Evolutionary conservation across 2,888 invertebrate species (phyloP), one percentile per base, ranked within the genome.

Genomic region (Halocaridina rubra): DNA sequence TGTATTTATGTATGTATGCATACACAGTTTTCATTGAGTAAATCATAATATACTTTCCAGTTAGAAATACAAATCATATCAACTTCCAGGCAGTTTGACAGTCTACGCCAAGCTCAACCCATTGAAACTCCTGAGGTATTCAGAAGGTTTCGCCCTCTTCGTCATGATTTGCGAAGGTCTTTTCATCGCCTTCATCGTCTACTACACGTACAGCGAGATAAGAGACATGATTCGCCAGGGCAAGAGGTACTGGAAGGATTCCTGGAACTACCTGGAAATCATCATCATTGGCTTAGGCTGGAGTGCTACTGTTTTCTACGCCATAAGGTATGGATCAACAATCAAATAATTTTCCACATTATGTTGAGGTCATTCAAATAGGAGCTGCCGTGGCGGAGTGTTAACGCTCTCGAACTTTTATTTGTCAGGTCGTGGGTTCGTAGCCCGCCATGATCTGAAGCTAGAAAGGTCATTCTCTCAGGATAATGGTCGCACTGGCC

Each of bases 91-190:
- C n/a, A n/a, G n/a, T n/a, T n/a, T n/a, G n/a, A n/a, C n/a, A n/a
- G n/a, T n/a, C n/a, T 80, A 30, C 32, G 57, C 74, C 57, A 80
- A 74, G 22, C 59, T 87, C 22, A 64, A 87, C 13, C 77, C 78
- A 13, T 61, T 87, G 13, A 30, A 46, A 16, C 72, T 86, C 1
- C 82, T 81, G 2, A 33, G 64, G 16, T 61, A 87, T 24, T 29
- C 16, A 19, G 64, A 69, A 32, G 80, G 80, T 30, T 80, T 80
- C 59, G 91, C 91, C 0, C 89, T 91, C 19, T 89, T 92, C 46
- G 91, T 92, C 29, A 89, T 92, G 22, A 87, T 91, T 76, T 90
- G 91, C 81, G 91, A 92, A 88, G 89, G 91, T n/a, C 88, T 90
- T 46, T 92, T 90, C 89, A 90, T 90, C 22, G 86, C 89, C 75